Base-by-base conservation (phyloP, 2,888 invertebrate species). In the Oithona nana region DNA sequence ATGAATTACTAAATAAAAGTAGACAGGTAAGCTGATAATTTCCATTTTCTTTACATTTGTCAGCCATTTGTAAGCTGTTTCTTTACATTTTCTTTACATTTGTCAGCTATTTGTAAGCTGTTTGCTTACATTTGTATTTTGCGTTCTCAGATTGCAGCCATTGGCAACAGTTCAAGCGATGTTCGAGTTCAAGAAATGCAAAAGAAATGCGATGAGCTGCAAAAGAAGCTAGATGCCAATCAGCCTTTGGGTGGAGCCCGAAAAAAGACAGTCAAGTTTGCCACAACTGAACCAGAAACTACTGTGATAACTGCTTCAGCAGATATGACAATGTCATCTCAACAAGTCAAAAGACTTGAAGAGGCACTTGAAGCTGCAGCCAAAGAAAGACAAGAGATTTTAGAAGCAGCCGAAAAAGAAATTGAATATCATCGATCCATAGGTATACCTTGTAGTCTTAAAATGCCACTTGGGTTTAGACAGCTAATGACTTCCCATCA, bases 371-470 rank as follows among this genome's bases (percentile, higher is more conserved):
- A 80, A 67, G 77, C 79, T 65, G 80, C 82, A 0, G 75, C 79
- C 64, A 78, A 77, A 51, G 80, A 81, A 69, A 79, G 79, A 64
- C 75, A 75, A 64, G 75, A 76, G 66, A 73, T 79, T 61, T 78
- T 80, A 68, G 73, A 74, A 50, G 78, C 78, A 72, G 83, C 81
- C 79, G 79, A 81, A 6, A 71, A 76, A 0, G 83, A 83, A n/a
- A 81, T 83, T 73, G 82, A 83, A 67, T 77, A 80, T 13, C 76
- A 83, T 49, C 74, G 83, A 1, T 81, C 81, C 0, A 80, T 82
- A 54, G n/a, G n/a, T n/a, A n/a, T n/a, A n/a, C n/a, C n/a, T n/a
- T n/a, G n/a, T n/a, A n/a, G n/a, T n/a, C n/a, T n/a, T n/a, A n/a
- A n/a, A n/a, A n/a, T n/a, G n/a, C n/a, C n/a, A n/a, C n/a, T n/a